Percentiles rank a stretch among this genome's conserved stretches.
Evolutionary conservation across 2,113 vertebrate species (phyloP).

Genomic region (Nothobranchius kuhntae): DNA sequence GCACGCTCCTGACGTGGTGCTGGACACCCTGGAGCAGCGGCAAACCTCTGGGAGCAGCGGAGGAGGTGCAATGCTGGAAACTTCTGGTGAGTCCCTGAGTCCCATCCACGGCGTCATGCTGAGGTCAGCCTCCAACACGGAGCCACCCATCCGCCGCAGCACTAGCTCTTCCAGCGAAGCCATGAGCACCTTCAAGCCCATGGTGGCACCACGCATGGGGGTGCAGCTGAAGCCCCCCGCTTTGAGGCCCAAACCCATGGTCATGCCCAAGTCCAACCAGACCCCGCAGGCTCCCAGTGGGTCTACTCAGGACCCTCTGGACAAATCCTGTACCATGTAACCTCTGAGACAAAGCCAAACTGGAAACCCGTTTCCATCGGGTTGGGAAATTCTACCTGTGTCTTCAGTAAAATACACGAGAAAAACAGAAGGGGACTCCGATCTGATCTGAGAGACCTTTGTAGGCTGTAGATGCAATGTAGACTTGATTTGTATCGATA

Average conservation of each 20-base stretch:
- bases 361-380: conserved; percentile 1
- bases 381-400: conserved; percentile 15
- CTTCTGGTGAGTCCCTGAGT: conserved; percentile 87
- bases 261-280: conserved; percentile 90
- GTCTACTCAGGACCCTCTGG: conserved; percentile 87
- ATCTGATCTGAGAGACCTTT: conserved; percentile 9
- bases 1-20: conserved; percentile 93
- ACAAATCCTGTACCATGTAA: conserved; percentile 99
- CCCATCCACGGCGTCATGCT: conserved; percentile 84
- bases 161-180: conserved; percentile 92
- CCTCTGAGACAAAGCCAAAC: conserved; percentile 13
- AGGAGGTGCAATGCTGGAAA: conserved; percentile 80
- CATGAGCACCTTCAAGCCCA: conserved; percentile 96
- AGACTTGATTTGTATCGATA: conserved; percentile 7
- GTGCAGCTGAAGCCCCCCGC: conserved; percentile 95
- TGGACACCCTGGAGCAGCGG: conserved; percentile 94
- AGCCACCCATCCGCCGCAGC: conserved; percentile 90
- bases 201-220: conserved; percentile 92
- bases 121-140: conserved; percentile 76
- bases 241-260: conserved; percentile 93
- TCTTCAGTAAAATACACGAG: conserved; percentile 11
- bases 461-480: conserved; percentile 8
- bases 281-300: conserved; percentile 81
- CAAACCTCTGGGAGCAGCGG: conserved; percentile 74
- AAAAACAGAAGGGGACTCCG: conserved; percentile 4